phyloP scores from a whole-genome alignment of 2,113 vertebrate genomes.

The Siniperca knerii region DNA sequence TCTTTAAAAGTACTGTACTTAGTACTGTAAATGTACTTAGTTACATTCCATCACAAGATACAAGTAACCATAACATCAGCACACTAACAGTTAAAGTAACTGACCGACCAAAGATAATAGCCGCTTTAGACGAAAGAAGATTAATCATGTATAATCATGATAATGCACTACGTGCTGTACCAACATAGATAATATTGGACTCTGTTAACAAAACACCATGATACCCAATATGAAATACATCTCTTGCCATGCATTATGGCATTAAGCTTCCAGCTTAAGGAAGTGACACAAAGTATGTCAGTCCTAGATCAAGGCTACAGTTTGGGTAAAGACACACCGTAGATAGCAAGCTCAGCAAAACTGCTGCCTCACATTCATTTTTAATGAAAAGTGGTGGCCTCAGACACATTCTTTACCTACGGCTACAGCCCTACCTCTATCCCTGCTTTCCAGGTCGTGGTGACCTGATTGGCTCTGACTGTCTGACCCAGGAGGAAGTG shows the following conservation, averaged over 20 bases:
- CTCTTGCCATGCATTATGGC: not conserved
- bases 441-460: constrained; percentile 81
- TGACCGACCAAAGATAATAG: too few species aligned
- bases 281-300: not conserved
- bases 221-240: not conserved
- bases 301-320: too few species aligned
- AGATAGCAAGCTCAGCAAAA: not conserved
- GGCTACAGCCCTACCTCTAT: not conserved
- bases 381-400: not conserved
- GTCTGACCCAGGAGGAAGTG: constrained; percentile 85
- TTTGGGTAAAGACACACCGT: too few species aligned
- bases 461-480: constrained; percentile 87
- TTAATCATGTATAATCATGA: not conserved
- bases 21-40: too few species aligned
- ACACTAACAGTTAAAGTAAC: too few species aligned
- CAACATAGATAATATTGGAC: not conserved
- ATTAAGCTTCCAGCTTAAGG: not conserved
- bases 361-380: not conserved
- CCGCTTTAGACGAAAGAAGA: too few species aligned
- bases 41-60: too few species aligned
- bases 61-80: too few species aligned
- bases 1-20: too few species aligned
- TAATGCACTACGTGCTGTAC: too few species aligned
- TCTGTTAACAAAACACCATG: not conserved
- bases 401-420: not conserved